Percentiles rank a stretch among this genome's conserved stretches.
phyloP scores from a whole-genome alignment of 1,140 invertebrate genomes.

The Neuroterus valhalla region DNA sequence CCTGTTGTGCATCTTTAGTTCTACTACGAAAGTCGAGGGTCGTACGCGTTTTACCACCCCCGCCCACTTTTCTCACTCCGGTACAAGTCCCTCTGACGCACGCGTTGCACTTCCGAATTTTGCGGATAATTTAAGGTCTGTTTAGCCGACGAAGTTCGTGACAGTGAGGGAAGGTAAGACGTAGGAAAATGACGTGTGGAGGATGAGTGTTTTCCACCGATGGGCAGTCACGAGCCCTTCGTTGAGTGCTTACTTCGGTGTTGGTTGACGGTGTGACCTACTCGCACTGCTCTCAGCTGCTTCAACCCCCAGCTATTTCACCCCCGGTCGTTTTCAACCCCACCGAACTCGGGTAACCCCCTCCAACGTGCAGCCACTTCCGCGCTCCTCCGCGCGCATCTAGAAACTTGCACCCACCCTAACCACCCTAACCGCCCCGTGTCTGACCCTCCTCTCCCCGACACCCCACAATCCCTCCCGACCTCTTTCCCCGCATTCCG shows the following conservation, averaged over 20 bases:
- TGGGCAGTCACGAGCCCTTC: constrained; percentile 56
- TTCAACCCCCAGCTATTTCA: constrained; percentile 63
- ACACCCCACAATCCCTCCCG: not conserved
- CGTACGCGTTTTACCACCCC: constrained; percentile 10
- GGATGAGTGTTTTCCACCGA: constrained; percentile 40
- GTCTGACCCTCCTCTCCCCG: constrained; percentile 15
- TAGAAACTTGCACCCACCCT: constrained; percentile 21
- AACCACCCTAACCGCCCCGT: not conserved
- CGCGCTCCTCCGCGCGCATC: constrained; percentile 24
- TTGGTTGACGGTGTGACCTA: constrained; percentile 70
- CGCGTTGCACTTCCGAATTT: constrained; percentile 4
- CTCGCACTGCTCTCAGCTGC: constrained; percentile 72
- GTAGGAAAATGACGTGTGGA: constrained; percentile 40
- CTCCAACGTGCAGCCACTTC: constrained; percentile 34
- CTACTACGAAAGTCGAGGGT: not conserved
- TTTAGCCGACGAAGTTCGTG: not conserved
- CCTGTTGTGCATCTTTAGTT: constrained; percentile 21
- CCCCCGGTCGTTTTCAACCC: constrained; percentile 34
- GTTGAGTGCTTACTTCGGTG: constrained; percentile 65
- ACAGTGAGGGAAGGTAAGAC: not conserved
- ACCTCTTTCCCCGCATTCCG: not conserved
- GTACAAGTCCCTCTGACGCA: not conserved
- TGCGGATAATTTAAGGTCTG: not conserved
- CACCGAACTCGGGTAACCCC: constrained; percentile 36
- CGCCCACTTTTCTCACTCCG: constrained; percentile 14